A percentile compares a stretch with the other conserved stretches of the same genome.
Evolutionary conservation across 2,113 vertebrate species (phyloP).

Genomic region (Sceloporus undulatus): DNA sequence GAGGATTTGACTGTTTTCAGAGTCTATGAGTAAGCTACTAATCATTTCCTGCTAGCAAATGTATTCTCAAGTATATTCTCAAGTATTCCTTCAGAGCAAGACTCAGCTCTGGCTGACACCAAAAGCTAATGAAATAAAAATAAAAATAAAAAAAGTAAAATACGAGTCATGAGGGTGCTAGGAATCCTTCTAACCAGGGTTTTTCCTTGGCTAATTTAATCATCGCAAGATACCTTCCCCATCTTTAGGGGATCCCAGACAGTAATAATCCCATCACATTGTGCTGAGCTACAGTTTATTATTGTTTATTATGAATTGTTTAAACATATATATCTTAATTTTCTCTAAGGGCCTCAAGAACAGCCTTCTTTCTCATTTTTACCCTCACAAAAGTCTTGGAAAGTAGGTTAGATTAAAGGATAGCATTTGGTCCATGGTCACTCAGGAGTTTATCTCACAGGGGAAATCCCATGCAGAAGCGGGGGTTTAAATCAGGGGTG

Average conservation of each 20-base stretch:
- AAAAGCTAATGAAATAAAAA: neutral
- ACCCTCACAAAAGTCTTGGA: too few species aligned
- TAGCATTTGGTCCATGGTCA: too few species aligned
- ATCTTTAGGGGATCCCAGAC: neutral
- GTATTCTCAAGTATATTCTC: neutral
- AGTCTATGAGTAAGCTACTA: neutral
- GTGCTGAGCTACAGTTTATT: neutral
- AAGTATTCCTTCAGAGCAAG: neutral
- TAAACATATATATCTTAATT: neutral
- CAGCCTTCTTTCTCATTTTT: neutral
- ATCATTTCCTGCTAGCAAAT: neutral
- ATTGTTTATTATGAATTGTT: too few species aligned
- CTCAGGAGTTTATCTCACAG: too few species aligned
- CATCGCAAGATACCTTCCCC: neutral
- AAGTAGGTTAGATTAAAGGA: too few species aligned
- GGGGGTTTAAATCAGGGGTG: too few species aligned
- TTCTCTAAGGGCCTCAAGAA: neutral
- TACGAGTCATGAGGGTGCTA: neutral
- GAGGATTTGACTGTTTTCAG: neutral
- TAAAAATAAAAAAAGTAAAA: neutral
- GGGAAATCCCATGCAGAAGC: too few species aligned
- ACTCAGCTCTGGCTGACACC: neutral
- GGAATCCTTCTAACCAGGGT: neutral
- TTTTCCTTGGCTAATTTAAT: too few species aligned
- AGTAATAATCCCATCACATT: neutral